Conservation (phyloP, 1,140 invertebrate genomes). For the Listronotus bonariensis region DNA sequence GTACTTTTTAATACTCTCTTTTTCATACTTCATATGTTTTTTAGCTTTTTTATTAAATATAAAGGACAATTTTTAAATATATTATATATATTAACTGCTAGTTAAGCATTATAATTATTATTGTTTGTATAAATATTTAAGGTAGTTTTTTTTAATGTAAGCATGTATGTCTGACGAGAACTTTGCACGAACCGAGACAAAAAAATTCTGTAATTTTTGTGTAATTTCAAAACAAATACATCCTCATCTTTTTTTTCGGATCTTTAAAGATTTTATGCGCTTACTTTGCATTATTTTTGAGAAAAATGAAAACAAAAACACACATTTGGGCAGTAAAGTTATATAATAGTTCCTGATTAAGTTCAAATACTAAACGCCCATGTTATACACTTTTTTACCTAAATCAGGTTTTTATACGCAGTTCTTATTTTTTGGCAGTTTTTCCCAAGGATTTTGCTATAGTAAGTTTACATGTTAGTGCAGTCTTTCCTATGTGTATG, state of each 20-base stretch:
- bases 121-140: conserved; percentile 56
- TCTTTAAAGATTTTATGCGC: conserved; percentile 6
- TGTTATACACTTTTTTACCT: too few species aligned
- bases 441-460: conserved; percentile 18
- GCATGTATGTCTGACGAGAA: conserved; percentile 42
- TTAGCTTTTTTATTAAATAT: conserved; percentile 50
- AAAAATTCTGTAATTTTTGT: not conserved
- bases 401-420: not conserved
- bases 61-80: conserved; percentile 48
- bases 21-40: conserved; percentile 30
- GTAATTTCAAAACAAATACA: conserved; percentile 16
- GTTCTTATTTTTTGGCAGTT: conserved; percentile 9
- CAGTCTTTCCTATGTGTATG: conserved; percentile 51
- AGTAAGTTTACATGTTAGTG: conserved; percentile 51
- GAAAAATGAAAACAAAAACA: not conserved
- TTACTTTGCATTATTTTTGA: conserved; percentile 21
- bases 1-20: conserved; percentile 18
- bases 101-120: conserved; percentile 48
- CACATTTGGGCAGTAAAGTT: too few species aligned
- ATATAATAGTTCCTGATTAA: too few species aligned
- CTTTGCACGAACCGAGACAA: not conserved
- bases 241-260: conserved; percentile 1
- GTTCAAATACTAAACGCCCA: too few species aligned
- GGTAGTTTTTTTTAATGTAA: conserved; percentile 54
- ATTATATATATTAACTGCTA: conserved; percentile 50